Percentiles rank a stretch among this genome's conserved stretches.
Evolutionary conservation across 2,797 vertebrate genomes (phyloP).

Genomic region (Syndactyla subalaris): DNA sequence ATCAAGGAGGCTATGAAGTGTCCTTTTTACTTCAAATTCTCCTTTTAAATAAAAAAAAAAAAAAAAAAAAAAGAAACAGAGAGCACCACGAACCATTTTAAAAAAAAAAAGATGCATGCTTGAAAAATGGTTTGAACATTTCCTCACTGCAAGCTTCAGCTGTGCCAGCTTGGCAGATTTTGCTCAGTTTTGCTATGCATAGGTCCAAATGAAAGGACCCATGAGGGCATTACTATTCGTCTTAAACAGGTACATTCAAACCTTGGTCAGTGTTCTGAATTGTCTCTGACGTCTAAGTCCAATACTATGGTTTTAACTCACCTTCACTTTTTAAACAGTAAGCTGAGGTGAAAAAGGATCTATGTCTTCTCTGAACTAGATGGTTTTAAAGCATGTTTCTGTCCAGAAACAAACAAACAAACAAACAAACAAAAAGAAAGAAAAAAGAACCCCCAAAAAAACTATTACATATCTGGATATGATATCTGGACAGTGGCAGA

Average conservation of each 20-base stretch:
- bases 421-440: too few relatives aligned
- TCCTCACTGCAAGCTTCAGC: background rate
- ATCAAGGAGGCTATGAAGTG: constrained; percentile 51
- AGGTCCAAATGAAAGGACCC: background rate
- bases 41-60: background rate
- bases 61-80: background rate
- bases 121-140: background rate
- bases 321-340: background rate
- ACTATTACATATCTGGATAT: background rate
- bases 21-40: constrained; percentile 29
- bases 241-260: background rate
- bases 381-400: background rate
- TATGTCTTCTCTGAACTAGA: background rate
- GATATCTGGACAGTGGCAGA: background rate
- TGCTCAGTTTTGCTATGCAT: background rate
- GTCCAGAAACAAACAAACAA: background rate
- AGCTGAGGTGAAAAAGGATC: background rate
- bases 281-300: background rate
- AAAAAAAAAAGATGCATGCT: background rate
- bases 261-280: background rate
- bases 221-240: background rate
- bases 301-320: background rate
- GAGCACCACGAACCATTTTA: background rate
- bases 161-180: background rate
- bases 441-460: background rate